Percentiles rank a stretch among this genome's conserved stretches.
Evolutionary conservation across 2,797 vertebrate species (phyloP).

Genomic region (Pelobates cultripes): DNA sequence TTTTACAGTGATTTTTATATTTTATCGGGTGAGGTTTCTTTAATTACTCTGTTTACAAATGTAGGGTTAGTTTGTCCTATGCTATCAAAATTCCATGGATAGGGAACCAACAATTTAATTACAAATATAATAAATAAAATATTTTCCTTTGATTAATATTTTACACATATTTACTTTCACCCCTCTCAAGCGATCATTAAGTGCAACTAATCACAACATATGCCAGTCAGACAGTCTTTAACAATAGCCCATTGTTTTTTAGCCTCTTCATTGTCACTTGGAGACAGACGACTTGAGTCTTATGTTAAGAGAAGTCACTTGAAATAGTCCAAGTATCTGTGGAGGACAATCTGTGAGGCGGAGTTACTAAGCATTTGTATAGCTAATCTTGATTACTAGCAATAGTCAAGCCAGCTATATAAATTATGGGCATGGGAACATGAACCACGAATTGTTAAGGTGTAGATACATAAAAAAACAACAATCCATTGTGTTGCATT

Average conservation of each 20-base stretch:
- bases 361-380: constrained; percentile 26
- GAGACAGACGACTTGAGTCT: background rate
- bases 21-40: no score
- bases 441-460: background rate
- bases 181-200: background rate
- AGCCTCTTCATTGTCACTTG: background rate
- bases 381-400: constrained; percentile 16
- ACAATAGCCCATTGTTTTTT: background rate
- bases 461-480: background rate
- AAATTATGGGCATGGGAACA: constrained; percentile 5
- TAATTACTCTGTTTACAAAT: no score
- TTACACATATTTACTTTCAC: background rate
- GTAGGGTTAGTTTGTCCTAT: no score
- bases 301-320: background rate
- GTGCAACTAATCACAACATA: background rate
- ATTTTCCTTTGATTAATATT: no score
- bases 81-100: no score
- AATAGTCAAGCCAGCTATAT: constrained; percentile 23
- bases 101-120: no score
- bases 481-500: background rate
- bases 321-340: background rate
- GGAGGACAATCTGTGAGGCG: constrained; percentile 7
- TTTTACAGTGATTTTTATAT: no score
- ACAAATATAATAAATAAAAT: no score
- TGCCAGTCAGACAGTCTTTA: background rate